Conservation (phyloP, 2,113 vertebrate species). For the Romanogobio albipinnatus region DNA sequence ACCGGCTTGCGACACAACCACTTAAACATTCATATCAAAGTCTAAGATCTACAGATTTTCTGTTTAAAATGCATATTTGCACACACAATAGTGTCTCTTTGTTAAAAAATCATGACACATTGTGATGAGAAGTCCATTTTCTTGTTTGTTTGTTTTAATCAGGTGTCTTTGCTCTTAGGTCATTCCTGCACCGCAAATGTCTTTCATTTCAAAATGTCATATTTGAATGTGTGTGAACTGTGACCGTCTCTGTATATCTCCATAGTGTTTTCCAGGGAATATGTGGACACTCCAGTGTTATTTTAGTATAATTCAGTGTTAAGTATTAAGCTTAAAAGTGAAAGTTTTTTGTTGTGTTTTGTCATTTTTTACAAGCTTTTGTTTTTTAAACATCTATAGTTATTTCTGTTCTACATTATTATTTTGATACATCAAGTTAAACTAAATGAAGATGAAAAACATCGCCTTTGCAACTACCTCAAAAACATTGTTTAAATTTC, state of each 20-base stretch:
- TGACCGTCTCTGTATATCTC: neutral
- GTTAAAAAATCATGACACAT: conserved; percentile 69
- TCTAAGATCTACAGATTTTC: neutral
- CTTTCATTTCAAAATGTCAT: neutral
- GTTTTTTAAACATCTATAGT: too few species aligned
- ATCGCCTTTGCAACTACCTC: too few species aligned
- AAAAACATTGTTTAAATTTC: too few species aligned
- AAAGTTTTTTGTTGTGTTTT: too few species aligned
- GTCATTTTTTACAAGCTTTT: too few species aligned
- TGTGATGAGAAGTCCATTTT: conserved; percentile 58
- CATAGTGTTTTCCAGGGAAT: neutral
- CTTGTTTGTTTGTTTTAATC: neutral
- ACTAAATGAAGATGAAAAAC: too few species aligned
- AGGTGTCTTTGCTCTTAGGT: neutral
- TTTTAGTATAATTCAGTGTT: neutral
- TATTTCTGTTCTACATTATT: too few species aligned
- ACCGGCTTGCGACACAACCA: neutral
- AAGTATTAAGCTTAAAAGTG: too few species aligned
- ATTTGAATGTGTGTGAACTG: neutral
- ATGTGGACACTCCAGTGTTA: neutral
- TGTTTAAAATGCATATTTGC: neutral
- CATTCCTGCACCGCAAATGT: neutral
- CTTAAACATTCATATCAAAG: neutral
- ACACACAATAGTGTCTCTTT: neutral
- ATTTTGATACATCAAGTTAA: too few species aligned